Conservation (phyloP, 2,797 vertebrate species). For the Cuniculus paca region DNA sequence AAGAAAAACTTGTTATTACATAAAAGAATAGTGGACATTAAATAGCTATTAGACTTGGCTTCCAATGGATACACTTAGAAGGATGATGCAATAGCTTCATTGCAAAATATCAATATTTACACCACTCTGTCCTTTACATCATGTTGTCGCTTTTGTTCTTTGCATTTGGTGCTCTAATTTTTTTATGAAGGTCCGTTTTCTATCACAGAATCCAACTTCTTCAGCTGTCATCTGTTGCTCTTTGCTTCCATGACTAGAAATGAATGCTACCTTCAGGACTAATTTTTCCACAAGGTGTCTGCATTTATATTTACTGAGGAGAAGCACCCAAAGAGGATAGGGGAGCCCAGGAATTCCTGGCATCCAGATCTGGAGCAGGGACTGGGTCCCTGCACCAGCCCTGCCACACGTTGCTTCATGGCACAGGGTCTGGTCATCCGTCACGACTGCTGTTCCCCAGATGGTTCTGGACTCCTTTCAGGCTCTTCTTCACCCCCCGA, state of each 20-base stretch:
- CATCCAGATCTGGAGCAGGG: not conserved
- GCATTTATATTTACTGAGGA: not conserved
- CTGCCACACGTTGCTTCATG: fast-evolving
- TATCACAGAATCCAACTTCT: not conserved
- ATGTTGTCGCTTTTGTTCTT: not conserved
- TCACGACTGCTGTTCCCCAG: fast-evolving
- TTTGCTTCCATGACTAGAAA: not conserved
- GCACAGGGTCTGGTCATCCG: not conserved
- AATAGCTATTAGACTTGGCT: not conserved
- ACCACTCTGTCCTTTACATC: not conserved
- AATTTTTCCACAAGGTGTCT: not conserved
- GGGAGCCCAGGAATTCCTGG: not conserved
- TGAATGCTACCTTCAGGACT: not conserved
- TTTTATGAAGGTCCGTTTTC: not conserved
- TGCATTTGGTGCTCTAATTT: not conserved
- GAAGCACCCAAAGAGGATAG: not conserved
- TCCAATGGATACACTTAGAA: not conserved
- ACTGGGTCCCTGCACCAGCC: not conserved
- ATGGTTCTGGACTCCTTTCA: not conserved
- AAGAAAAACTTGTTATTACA: not conserved
- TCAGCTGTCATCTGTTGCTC: not conserved
- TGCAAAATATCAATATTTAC: not conserved
- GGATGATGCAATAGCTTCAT: not conserved
- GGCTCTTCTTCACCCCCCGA: not conserved
- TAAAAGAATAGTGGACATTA: not conserved